A percentile compares a stretch with the other conserved stretches of the same genome.
phyloP scores from a whole-genome alignment of 2,797 vertebrate species.

The Morus bassanus region DNA sequence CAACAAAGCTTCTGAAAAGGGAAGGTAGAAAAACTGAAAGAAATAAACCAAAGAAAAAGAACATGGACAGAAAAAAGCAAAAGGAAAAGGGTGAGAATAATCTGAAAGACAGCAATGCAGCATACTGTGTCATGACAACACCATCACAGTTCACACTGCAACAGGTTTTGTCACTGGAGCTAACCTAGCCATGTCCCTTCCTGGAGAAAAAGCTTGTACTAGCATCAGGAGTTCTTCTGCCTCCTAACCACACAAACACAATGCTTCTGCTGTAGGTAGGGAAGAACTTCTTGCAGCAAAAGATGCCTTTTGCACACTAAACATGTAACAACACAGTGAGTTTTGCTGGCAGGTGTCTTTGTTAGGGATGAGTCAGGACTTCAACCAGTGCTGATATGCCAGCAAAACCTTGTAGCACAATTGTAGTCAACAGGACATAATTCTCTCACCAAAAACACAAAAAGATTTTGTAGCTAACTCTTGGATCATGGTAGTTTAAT shows the following conservation, averaged over 20 bases:
- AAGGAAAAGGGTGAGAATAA: background rate
- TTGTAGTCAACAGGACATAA: background rate
- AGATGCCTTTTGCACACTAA: background rate
- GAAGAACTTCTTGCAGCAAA: background rate
- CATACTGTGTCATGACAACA: background rate
- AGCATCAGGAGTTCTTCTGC: background rate
- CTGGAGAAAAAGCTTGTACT: background rate
- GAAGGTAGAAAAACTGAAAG: background rate
- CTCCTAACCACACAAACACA: background rate
- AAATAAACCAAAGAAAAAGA: background rate
- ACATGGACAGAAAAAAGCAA: background rate
- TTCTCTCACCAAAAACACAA: background rate
- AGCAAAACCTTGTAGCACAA: background rate
- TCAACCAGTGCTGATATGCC: background rate
- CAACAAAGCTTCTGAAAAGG: background rate
- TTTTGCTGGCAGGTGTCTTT: background rate
- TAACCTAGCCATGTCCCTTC: fast-evolving
- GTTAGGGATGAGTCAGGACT: background rate
- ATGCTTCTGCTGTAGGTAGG: background rate
- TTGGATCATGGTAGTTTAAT: background rate
- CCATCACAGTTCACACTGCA: background rate
- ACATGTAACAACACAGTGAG: background rate
- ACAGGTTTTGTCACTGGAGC: background rate
- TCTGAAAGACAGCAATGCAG: background rate
- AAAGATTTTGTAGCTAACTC: background rate